Percentiles rank a stretch among this genome's conserved stretches.
Conservation (phyloP, 2,888 invertebrate genomes). For the Perithous albicinctus region DNA sequence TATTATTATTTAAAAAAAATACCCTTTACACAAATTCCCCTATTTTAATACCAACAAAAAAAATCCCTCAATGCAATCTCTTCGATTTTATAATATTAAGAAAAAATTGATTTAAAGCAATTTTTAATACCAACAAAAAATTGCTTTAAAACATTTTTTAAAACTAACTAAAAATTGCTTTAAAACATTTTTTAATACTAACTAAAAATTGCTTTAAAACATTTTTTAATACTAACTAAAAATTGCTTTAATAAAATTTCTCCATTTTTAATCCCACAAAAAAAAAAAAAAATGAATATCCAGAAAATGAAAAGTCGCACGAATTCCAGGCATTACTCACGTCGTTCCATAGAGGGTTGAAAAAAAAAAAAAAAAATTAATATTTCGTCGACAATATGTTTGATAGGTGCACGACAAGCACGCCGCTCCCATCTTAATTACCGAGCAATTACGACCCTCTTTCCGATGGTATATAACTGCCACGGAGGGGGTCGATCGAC, state of each 20-base stretch:
- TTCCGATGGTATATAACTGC: constrained; percentile 10
- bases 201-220: background rate
- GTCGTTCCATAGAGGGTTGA: constrained; percentile 5
- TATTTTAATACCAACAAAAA: too few species aligned
- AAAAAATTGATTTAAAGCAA: too few species aligned
- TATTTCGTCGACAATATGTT: constrained; percentile 30
- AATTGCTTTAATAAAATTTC: too few species aligned
- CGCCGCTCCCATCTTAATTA: constrained; percentile 76
- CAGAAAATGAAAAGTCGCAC: background rate
- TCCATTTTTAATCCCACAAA: too few species aligned
- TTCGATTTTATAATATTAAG: too few species aligned
- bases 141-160: too few species aligned
- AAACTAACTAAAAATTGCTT: too few species aligned
- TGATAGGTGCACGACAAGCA: constrained; percentile 50
- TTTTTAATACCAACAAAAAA: too few species aligned
- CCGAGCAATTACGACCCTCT: constrained; percentile 71
- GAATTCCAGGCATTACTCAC: background rate
- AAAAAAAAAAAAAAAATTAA: constrained; percentile 22
- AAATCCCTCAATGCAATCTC: too few species aligned
- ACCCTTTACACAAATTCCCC: too few species aligned
- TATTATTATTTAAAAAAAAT: too few species aligned
- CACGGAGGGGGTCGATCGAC: constrained; percentile 43
- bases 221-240: background rate
- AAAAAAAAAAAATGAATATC: background rate
- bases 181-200: background rate